Base-by-base conservation (phyloP, 1,140 invertebrate genomes). In the Catajapyx aquilonaris region DNA sequence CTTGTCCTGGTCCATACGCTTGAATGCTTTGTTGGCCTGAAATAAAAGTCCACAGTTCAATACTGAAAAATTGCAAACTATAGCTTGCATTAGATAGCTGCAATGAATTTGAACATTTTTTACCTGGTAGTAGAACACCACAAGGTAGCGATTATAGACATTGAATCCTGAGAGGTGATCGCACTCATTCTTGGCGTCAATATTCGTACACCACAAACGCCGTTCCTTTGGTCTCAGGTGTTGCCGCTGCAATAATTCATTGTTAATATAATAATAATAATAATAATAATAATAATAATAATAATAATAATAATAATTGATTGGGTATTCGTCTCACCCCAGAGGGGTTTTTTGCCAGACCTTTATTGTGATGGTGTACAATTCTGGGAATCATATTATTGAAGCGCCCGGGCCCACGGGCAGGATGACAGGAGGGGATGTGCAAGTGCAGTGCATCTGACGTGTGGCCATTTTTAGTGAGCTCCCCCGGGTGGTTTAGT, bases 121-220 rank as follows among this genome's bases (percentile, higher is more conserved):
- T 33, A 70, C 62, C 52, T 77, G 73, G 60, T 97, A 98, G 56
- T 98, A 99, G 1, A 98, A 62, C 0, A 99, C 93, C 13, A 98
- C 91, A 22, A 98, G 64, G 57, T 98, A 98, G 48, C 94, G 66
- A 56, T 98, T 98, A 56, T 91, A 97, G 13, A 99, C 94, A 59
- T 98, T 98, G 55, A 98, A 98, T 18, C 94, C 94, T 41, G 86
- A 94, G 28, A 99, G 64, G 62, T 99, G 93, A 61, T 99, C 94
- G 62, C 94, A 98, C 5, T 94, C 94, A 68, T 97, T 97, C 61
- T 96, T 98, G 0, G 93, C 94, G 71, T 98, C 95, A 67, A 96
- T 98, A 94, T 65, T 97, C 94, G 61, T 96, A 99, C 1, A 97
- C 88, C 34, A 99, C 91, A 71, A 97, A 98, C 15, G 94, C 94